These are phyloP conservation scores for Standfussiana lucernea DNA, from an alignment of 2,888 invertebrate species.

Conservation along the genomic window DNA sequence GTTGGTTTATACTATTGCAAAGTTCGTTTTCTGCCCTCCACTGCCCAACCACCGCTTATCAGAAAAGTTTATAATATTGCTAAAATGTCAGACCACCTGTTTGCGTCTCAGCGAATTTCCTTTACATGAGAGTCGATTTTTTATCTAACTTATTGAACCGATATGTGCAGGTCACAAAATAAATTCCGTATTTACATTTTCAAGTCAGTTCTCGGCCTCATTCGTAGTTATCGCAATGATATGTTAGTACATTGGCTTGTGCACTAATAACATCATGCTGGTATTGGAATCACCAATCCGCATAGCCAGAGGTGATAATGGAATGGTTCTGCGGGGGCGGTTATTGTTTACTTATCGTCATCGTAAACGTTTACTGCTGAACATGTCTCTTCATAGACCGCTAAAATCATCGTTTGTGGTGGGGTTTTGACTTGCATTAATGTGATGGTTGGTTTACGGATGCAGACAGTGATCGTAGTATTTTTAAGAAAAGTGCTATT, in stretches of 20 bases:
- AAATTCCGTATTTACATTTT: conserved; percentile 45
- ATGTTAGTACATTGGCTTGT: conserved; percentile 15
- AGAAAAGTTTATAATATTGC: conserved; percentile 55
- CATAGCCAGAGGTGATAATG: conserved; percentile 38
- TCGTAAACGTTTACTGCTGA: conserved; percentile 52
- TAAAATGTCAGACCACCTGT: conserved; percentile 66
- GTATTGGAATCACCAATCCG: conserved; percentile 33
- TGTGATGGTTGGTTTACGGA: background rate
- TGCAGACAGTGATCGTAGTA: background rate
- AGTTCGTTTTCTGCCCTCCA: conserved; percentile 49
- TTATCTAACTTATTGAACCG: conserved; percentile 52
- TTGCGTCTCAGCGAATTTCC: conserved; percentile 42
- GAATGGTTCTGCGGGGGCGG: conserved; percentile 40
- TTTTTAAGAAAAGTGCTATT: no score
- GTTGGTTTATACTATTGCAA: background rate
- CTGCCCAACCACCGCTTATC: conserved; percentile 13
- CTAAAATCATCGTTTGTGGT: conserved; percentile 19
- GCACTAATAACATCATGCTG: conserved; percentile 35
- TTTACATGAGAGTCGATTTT: conserved; percentile 52
- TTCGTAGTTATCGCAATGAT: conserved; percentile 39
- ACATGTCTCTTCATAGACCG: conserved; percentile 25
- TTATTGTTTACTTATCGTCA: conserved; percentile 44
- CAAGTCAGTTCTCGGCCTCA: conserved; percentile 19
- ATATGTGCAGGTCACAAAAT: conserved; percentile 43
- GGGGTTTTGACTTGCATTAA: background rate